Conservation (phyloP, 2,113 vertebrate species). For the Passer domesticus region DNA sequence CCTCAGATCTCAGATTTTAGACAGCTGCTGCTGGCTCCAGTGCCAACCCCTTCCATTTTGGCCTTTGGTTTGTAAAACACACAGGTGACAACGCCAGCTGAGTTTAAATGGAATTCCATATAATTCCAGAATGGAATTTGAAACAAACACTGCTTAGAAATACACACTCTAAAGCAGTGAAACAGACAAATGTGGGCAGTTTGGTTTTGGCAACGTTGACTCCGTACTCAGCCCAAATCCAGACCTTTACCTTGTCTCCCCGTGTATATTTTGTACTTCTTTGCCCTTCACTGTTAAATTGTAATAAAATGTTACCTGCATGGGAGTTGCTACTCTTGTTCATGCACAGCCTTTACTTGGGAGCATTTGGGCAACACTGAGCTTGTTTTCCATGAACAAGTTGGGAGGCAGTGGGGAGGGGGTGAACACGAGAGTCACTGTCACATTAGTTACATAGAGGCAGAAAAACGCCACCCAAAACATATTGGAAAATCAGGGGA, state of each 20-base stretch:
- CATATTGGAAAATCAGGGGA: not conserved
- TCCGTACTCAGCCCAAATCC: not conserved
- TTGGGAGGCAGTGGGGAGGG: not conserved
- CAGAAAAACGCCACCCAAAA: fast-evolving
- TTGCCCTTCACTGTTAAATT: not conserved
- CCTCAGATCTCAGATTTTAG: not conserved
- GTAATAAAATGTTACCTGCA: not conserved
- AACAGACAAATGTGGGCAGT: not conserved
- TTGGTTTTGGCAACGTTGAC: not conserved
- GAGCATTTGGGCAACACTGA: not conserved
- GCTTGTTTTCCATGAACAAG: not conserved
- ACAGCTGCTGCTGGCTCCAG: not conserved
- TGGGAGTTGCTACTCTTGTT: not conserved
- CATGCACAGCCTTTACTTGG: not conserved
- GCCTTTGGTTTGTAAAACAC: not conserved
- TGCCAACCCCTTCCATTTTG: not conserved
- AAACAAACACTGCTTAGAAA: not conserved
- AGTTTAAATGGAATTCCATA: not conserved
- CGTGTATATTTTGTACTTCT: not conserved
- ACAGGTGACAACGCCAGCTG: not conserved
- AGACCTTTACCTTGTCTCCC: not conserved
- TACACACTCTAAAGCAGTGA: not conserved
- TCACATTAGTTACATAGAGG: not conserved
- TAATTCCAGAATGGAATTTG: not conserved
- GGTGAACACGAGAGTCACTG: not conserved